Conservation (phyloP, 2,888 invertebrate species). For the Antitype chi region DNA sequence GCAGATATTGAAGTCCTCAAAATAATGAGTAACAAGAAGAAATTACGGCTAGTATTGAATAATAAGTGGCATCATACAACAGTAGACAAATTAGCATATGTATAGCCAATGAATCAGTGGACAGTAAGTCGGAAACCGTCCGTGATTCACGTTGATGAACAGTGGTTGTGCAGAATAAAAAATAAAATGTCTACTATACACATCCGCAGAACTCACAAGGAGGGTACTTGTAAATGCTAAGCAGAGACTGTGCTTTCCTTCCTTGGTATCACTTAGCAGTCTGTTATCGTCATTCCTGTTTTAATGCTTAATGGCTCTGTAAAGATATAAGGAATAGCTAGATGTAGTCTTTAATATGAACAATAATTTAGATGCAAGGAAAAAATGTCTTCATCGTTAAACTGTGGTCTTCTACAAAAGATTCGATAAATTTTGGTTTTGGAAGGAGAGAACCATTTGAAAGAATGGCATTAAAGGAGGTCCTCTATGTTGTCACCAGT, state of each 20-base stretch:
- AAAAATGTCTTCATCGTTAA: neutral
- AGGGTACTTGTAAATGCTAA: constrained; percentile 20
- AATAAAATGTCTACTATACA: constrained; percentile 40
- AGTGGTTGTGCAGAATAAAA: constrained; percentile 54
- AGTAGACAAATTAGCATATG: constrained; percentile 60
- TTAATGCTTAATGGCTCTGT: neutral
- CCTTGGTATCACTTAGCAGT: neutral
- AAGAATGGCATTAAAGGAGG: neutral
- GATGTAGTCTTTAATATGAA: neutral
- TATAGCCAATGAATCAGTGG: constrained; percentile 67
- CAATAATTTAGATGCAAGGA: neutral
- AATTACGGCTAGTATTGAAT: constrained; percentile 55
- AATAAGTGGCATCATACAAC: constrained; percentile 51
- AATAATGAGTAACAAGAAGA: constrained; percentile 55
- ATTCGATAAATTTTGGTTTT: neutral
- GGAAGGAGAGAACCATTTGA: neutral
- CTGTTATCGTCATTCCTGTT: neutral
- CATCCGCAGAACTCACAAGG: constrained; percentile 47
- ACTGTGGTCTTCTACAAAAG: neutral
- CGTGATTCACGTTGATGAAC: constrained; percentile 71
- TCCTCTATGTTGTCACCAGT: too few species aligned
- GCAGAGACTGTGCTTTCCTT: constrained; percentile 19
- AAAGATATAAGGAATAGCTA: neutral
- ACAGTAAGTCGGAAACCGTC: constrained; percentile 67
- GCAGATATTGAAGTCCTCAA: constrained; percentile 8